Base-by-base conservation (phyloP, 2,888 invertebrate species). In the Dusona sp. region DNA sequence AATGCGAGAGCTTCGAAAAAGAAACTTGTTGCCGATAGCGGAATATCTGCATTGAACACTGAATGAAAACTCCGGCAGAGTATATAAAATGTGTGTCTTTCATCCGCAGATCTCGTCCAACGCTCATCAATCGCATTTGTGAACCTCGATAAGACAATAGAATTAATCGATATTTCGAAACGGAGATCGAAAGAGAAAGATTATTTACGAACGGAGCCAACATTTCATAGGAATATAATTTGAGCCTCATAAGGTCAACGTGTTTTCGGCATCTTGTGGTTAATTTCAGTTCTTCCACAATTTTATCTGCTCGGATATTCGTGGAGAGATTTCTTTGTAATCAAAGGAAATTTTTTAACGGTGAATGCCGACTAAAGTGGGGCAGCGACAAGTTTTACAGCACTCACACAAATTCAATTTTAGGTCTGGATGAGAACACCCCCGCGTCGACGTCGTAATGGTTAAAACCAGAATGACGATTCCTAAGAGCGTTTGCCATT, bases 21-120 rank as follows among this genome's bases (percentile, higher is more conserved):
- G 61, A 61, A 25, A 75, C 75, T 75, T 75, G 75, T 64, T 75
- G 75, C 61, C 64, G 61, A 38, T 61, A 25, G 61, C 16, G 25
- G 61, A n/a, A 16, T n/a, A 25, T 72, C 11, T 73, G 2, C 11
- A 73, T 36, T 36, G n/a, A 19, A 16, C 11, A 0, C 36, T 57
- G 38, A 73, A 73, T 73, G 54, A 33, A 54, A 38, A 38, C 33
- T 8, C 1, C 1, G 36, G 3, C 2, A 22, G 22, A 36, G n/a
- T 38, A 22, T 48, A 48, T 36, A n/a, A n/a, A 64, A 33, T 33
- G 29, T 64, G 22, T 9, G 1, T 54, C 57, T 61, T 29, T 16
- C 29, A 61, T 61, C 16, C 6, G 29, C 61, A 61, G 13, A 29
- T 29, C 16, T 29, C 16, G 29, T 6, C 29, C 6, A 57, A 61